Conservation (phyloP, 2,797 vertebrate species). For the Tadarida brasiliensis region DNA sequence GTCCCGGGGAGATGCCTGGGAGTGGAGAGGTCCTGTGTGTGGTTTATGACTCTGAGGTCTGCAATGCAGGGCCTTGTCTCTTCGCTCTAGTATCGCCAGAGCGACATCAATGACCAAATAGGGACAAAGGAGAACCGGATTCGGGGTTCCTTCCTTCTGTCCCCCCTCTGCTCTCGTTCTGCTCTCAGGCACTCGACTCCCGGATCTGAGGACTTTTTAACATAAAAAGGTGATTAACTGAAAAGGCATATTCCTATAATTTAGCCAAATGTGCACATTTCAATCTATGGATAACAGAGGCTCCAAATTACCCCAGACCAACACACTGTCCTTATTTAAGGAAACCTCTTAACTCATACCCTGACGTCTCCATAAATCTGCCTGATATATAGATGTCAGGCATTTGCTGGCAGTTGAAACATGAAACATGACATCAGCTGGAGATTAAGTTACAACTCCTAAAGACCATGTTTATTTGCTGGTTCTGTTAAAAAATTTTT, state of each 20-base stretch:
- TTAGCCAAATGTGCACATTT: slow-evolving; percentile 51
- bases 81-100: slow-evolving; percentile 67
- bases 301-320: slow-evolving; percentile 68
- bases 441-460: slow-evolving; percentile 77
- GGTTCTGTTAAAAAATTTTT: slow-evolving; percentile 80
- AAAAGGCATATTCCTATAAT: slow-evolving; percentile 60
- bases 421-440: slow-evolving; percentile 62
- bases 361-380: slow-evolving; percentile 77
- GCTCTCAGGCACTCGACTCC: neutral
- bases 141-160: slow-evolving; percentile 31
- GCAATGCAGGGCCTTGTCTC: slow-evolving; percentile 57
- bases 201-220: slow-evolving; percentile 53
- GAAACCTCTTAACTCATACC: slow-evolving; percentile 67
- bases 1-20: slow-evolving; percentile 70
- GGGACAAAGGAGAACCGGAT: slow-evolving; percentile 49
- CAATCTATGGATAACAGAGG: slow-evolving; percentile 42
- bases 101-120: slow-evolving; percentile 68
- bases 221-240: slow-evolving; percentile 50
- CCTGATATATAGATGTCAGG: slow-evolving; percentile 77
- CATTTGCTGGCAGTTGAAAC: slow-evolving; percentile 74
- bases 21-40: slow-evolving; percentile 78
- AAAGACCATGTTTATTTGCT: slow-evolving; percentile 82
- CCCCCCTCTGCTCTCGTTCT: too few relatives aligned
- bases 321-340: slow-evolving; percentile 67
- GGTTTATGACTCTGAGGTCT: slow-evolving; percentile 86